Percentiles rank a stretch among this genome's conserved stretches.
These are phyloP conservation scores for Hyaena hyaena DNA, from an alignment of 2,113 vertebrate species.

Conservation along the genomic window DNA sequence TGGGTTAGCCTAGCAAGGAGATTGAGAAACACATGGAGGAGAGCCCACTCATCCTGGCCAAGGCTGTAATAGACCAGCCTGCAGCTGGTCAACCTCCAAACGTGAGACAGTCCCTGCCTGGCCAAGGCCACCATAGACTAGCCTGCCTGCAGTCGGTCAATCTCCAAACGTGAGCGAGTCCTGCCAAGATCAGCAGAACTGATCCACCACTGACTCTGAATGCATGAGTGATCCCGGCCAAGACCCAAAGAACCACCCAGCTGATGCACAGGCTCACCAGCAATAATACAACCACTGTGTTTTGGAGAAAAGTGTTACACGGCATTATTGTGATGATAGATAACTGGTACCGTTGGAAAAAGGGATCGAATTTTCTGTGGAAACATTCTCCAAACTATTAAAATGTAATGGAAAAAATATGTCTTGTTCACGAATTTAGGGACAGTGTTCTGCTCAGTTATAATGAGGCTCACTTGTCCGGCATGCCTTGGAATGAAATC, in stretches of 20 bases:
- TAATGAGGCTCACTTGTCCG: neutral
- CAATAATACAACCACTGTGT: neutral
- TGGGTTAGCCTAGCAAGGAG: neutral
- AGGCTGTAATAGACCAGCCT: neutral
- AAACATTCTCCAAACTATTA: neutral
- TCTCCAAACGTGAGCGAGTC: neutral
- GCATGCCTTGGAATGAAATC: neutral
- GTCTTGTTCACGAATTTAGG: neutral
- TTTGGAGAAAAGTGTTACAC: neutral
- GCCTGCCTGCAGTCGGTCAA: neutral
- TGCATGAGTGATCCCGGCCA: neutral
- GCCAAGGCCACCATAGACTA: neutral
- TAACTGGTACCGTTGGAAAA: neutral
- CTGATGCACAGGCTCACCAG: neutral
- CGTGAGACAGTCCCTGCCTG: neutral
- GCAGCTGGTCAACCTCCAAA: neutral
- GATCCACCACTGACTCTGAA: neutral
- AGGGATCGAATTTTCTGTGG: neutral
- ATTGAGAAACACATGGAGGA: neutral
- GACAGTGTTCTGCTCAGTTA: neutral
- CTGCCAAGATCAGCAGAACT: neutral
- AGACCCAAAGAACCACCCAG: neutral
- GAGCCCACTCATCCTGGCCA: neutral
- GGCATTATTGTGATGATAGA: neutral
- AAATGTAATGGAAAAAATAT: neutral